phyloP scores from a whole-genome alignment of 1,140 invertebrate genomes.

The Cataglyphis hispanica region DNA sequence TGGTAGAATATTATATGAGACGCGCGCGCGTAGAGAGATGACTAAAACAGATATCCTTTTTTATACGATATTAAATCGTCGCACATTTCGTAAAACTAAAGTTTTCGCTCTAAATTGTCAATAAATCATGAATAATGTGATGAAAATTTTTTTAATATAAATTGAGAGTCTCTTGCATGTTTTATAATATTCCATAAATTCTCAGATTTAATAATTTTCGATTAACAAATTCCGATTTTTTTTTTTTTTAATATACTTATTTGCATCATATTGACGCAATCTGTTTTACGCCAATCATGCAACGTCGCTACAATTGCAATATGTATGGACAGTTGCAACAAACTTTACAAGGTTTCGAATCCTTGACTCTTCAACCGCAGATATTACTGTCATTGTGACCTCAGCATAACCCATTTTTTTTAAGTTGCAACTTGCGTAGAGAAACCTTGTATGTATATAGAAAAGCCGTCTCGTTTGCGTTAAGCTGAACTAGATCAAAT shows the following conservation, averaged over 20 bases:
- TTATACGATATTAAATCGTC: neutral
- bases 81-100: neutral
- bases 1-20: neutral
- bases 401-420: constrained; percentile 65
- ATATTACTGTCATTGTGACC: constrained; percentile 58
- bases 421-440: constrained; percentile 52
- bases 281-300: constrained; percentile 32
- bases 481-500: constrained; percentile 40
- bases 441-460: constrained; percentile 27
- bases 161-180: too few species aligned
- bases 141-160: constrained; percentile 4
- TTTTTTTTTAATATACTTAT: neutral
- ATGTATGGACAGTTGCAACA: constrained; percentile 23
- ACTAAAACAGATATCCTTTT: neutral
- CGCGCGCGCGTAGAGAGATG: neutral
- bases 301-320: neutral
- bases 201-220: neutral
- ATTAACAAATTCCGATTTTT: neutral
- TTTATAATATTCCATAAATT: neutral
- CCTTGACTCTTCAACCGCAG: constrained; percentile 65
- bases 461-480: constrained; percentile 29
- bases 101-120: neutral
- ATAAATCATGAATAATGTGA: neutral
- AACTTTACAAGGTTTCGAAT: constrained; percentile 68
- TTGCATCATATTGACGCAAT: constrained; percentile 20